A percentile compares a stretch with the other conserved stretches of the same genome.
phyloP scores from a whole-genome alignment of 2,888 invertebrate genomes.

The Subacronicta megacephala region DNA sequence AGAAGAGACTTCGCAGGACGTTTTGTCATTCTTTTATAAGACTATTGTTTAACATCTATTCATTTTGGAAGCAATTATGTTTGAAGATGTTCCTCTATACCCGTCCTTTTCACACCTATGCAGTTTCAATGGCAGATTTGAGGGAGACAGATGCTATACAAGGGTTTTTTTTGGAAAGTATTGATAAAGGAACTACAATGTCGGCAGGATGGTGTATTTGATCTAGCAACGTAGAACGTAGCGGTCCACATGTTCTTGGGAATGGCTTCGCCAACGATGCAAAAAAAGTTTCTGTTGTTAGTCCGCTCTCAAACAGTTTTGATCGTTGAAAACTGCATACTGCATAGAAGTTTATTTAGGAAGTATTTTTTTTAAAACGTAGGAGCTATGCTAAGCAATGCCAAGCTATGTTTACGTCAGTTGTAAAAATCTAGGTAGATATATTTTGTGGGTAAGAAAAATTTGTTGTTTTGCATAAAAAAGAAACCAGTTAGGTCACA shows the following conservation, averaged over 20 bases:
- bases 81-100: conserved; percentile 67
- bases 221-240: conserved; percentile 88
- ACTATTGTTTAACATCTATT: conserved; percentile 82
- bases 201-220: conserved; percentile 88
- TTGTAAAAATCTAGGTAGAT: too few species aligned
- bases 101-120: conserved; percentile 64
- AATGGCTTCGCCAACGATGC: conserved; percentile 86
- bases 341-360: too few species aligned
- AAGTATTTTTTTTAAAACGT: too few species aligned
- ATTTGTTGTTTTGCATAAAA: too few species aligned
- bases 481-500: too few species aligned
- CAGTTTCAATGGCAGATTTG: conserved; percentile 56
- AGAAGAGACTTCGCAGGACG: conserved; percentile 60
- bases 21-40: conserved; percentile 70
- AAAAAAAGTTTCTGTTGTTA: conserved; percentile 82
- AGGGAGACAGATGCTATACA: conserved; percentile 72
- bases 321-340: conserved; percentile 61
- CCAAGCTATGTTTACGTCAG: too few species aligned
- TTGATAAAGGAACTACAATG: conserved; percentile 87
- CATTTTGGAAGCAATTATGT: conserved; percentile 82
- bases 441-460: too few species aligned
- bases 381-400: too few species aligned
- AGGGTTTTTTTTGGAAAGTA: conserved; percentile 79
- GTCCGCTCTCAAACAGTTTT: conserved; percentile 63
- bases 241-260: conserved; percentile 88